A percentile compares a stretch with the other conserved stretches of the same genome.
phyloP scores from a whole-genome alignment of 2,888 invertebrate genomes.

The Anorthoa munda region DNA sequence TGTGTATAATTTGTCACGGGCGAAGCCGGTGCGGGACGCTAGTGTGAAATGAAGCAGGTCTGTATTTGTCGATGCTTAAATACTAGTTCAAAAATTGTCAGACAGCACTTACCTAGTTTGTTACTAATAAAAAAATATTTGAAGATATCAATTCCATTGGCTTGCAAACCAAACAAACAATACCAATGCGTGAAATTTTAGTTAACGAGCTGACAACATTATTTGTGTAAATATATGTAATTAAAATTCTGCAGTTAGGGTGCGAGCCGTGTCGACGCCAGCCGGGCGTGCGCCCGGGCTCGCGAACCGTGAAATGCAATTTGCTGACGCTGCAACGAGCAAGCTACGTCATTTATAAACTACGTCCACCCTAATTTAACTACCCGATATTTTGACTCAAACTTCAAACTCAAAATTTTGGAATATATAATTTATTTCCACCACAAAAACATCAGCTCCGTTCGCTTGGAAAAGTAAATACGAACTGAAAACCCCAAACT shows the following conservation, averaged over 20 bases:
- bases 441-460: conserved; percentile 13
- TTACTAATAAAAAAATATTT: neutral
- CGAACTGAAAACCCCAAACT: conserved; percentile 35
- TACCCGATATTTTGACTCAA: conserved; percentile 27
- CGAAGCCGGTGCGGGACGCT: too few relatives aligned
- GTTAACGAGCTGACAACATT: conserved; percentile 29
- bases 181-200: conserved; percentile 1
- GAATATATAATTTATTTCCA: conserved; percentile 20
- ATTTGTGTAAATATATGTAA: conserved; percentile 33
- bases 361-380: conserved; percentile 26
- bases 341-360: conserved; percentile 60
- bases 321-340: conserved; percentile 75
- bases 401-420: conserved; percentile 17
- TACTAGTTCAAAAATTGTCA: too few relatives aligned
- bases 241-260: conserved; percentile 37
- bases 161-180: conserved; percentile 7
- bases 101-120: neutral
- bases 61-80: too few relatives aligned
- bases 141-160: neutral
- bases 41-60: too few relatives aligned
- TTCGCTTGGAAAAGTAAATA: conserved; percentile 35
- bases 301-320: conserved; percentile 83
- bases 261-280: conserved; percentile 47
- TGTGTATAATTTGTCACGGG: too few relatives aligned
- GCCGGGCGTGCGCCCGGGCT: conserved; percentile 55